These are phyloP conservation scores for Monochamus saltuarius DNA, from an alignment of 1,140 invertebrate genomes.

Conservation along the genomic window DNA sequence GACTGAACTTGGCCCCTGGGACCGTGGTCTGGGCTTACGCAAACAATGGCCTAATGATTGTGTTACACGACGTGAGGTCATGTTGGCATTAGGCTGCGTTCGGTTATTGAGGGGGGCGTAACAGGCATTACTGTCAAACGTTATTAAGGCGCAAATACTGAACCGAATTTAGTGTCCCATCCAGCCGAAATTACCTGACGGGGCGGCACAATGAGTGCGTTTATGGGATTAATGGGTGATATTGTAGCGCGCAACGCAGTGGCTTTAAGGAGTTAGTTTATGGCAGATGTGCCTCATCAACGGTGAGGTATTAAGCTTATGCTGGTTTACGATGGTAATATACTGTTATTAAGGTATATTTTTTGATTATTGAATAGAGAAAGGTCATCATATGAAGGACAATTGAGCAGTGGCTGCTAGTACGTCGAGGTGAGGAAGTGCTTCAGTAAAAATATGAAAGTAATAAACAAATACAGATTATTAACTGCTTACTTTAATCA, in stretches of 20 bases:
- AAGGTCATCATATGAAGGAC: too few species aligned
- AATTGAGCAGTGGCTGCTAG: too few species aligned
- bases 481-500: too few species aligned
- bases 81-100: slow-evolving; percentile 36
- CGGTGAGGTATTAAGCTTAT: too few species aligned
- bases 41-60: slow-evolving; percentile 35
- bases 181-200: slow-evolving; percentile 28
- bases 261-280: not conserved
- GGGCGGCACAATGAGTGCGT: slow-evolving; percentile 27
- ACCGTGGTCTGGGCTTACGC: slow-evolving; percentile 20
- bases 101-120: slow-evolving; percentile 27
- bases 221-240: slow-evolving; percentile 30
- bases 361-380: too few species aligned
- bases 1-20: not conserved
- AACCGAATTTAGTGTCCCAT: slow-evolving; percentile 23
- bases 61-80: slow-evolving; percentile 36
- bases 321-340: too few species aligned
- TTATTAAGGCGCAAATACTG: slow-evolving; percentile 32
- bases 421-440: too few species aligned
- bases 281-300: not conserved
- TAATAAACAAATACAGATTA: too few species aligned
- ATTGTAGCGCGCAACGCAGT: not conserved
- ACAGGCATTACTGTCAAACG: slow-evolving; percentile 33
- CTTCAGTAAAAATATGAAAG: too few species aligned
- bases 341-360: too few species aligned